Conservation (phyloP, 2,113 vertebrate species). For the Chaetops frenatus region DNA sequence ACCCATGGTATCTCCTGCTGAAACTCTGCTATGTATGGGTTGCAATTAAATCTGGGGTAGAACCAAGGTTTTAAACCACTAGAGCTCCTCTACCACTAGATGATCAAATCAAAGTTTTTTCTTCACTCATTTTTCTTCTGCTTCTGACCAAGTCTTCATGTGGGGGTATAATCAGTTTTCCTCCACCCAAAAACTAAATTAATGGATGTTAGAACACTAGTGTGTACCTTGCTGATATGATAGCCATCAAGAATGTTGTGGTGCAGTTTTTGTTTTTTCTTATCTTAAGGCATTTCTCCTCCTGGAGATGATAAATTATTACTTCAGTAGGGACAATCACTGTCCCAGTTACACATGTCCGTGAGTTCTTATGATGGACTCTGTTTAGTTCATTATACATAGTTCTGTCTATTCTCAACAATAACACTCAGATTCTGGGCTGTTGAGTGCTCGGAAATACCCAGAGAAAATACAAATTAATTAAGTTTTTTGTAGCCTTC, state of each 20-base stretch:
- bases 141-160: background rate
- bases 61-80: background rate
- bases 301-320: background rate
- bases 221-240: background rate
- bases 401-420: background rate
- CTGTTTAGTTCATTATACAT: background rate
- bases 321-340: background rate
- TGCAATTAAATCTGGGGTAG: background rate
- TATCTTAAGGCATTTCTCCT: background rate
- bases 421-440: background rate
- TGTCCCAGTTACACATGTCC: fast-evolving
- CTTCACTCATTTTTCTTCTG: background rate
- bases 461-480: background rate
- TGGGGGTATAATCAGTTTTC: background rate
- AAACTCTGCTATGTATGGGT: background rate
- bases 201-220: background rate
- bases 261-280: background rate
- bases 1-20: background rate
- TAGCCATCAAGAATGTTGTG: background rate
- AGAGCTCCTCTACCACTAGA: background rate
- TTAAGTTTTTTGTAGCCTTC: background rate
- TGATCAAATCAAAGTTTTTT: background rate
- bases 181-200: background rate
- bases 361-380: background rate
- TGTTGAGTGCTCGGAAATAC: background rate